Base-by-base conservation (phyloP, 2,797 vertebrate genomes). In the Gadopsis bispinosus region DNA sequence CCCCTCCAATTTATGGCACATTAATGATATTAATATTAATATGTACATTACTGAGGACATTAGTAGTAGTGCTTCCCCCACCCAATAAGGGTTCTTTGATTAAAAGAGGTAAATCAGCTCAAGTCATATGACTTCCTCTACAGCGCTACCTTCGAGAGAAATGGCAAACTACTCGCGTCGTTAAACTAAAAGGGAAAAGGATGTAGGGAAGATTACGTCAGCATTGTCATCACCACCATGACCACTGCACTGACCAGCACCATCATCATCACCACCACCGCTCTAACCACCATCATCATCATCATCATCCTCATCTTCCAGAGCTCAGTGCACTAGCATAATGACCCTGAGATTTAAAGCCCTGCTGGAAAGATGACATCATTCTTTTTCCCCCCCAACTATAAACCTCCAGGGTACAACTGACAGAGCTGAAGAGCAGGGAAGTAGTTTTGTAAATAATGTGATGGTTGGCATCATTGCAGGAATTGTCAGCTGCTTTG, bases 401-500 rank as follows among this genome's bases (percentile, higher is more conserved):
- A 26, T 87, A 81, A 81, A 73, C 87, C 83, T 83, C 85, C 45
- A 50, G 72, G 55, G 72, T 73, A 43, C 59, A 68, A 75, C 77
- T 86, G 89, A 85, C 79, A 80, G 78, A 75, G 76, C 62, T 65
- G 67, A 79, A 55, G 78, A 85, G 84, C 77, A 75, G 75, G 60
- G 72, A 87, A 79, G 75, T 79, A 69, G 74, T 85, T 83, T 73
- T 79, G 72, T 67, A 81, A 84, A 87, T 83, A 79, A 88, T 87
- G 83, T 90, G 88, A 89, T 86, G 75, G 80, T 75, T 90, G 87
- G 87, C 87, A 82, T 89, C 73, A 80, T 83, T 85, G 71, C 69
- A 69, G 79, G 29, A 81, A 75, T 86, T 88, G 86, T 90, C 91
- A 92, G 83, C 87, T 90, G 84, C 82, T 80, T 84, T 75, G 41